Base-by-base conservation (phyloP, 2,797 vertebrate genomes). In the Tokudaia tokunoshimensis region DNA sequence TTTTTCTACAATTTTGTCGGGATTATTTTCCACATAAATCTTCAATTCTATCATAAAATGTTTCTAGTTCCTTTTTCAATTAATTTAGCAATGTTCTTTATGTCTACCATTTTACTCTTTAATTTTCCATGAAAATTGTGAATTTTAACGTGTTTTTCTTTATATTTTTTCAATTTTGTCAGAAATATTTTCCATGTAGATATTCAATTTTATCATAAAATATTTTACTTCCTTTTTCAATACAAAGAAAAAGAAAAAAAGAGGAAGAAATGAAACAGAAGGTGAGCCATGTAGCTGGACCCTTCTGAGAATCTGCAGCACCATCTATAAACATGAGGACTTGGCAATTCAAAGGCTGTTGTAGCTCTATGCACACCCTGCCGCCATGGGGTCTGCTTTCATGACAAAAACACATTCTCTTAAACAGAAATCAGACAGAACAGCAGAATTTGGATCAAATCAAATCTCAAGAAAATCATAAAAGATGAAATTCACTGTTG, bases 401-500 rank as follows among this genome's bases (percentile, higher is more conserved):
- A 80, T 12, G 59, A 63, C 79, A 90, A 63, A 93, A 47, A 70
- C 37, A 41, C 29, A 59, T 75, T 91, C 26, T 29, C 80, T 61
- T 41, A 26, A 82, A 75, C 24, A 83, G 63, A 41, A 89, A 87
- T 44, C 31, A 50, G 76, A 31, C 24, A 47, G 63, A 26, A 88
- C 90, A 93, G 47, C 41, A 79, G 31, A 92, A 72, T 75, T 87
- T 50, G 55, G 88, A 22, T 44, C 26, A 85, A 79, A n/a, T 91
- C 50, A 89, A 89, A 94, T 61, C 92, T 89, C 13, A n/a, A 84
- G 55, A 88, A 85, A 34, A 92, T 47, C n/a, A 80, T 37, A 19
- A 92, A 82, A n/a, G 41, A 3, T 10, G 31, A 65, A 65, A 65
- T 24, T 65, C 12, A 15, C 26, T 65, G 41, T 89, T 75, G 74